phyloP scores from a whole-genome alignment of 2,797 vertebrate genomes.

The Lepilemur septentrionalis region DNA sequence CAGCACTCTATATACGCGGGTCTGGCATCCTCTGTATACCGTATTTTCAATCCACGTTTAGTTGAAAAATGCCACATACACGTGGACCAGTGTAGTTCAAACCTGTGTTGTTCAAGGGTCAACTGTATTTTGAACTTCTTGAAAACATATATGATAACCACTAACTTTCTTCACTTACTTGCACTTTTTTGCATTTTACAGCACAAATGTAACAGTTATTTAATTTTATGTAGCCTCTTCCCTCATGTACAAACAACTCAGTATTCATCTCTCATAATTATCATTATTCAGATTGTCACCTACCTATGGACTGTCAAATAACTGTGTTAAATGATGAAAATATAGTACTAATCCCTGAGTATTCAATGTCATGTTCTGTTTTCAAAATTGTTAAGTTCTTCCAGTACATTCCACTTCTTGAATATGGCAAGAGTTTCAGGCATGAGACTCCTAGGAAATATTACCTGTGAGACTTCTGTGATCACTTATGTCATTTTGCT shows the following conservation, averaged over 20 bases:
- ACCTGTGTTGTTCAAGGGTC: background rate
- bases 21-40: background rate
- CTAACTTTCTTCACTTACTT: constrained; percentile 37
- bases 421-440: constrained; percentile 15
- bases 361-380: constrained; percentile 4
- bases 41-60: background rate
- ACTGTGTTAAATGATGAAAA: constrained; percentile 28
- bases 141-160: background rate
- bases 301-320: constrained; percentile 40
- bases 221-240: constrained; percentile 23
- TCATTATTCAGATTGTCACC: constrained; percentile 35
- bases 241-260: background rate
- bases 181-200: constrained; percentile 7
- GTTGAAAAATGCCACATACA: background rate
- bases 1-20: background rate
- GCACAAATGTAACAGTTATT: background rate
- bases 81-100: background rate
- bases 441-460: constrained; percentile 39
- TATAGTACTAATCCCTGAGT: constrained; percentile 56
- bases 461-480: constrained; percentile 33
- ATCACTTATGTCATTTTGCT: constrained; percentile 9
- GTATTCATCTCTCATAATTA: constrained; percentile 39
- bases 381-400: constrained; percentile 34
- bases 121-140: constrained; percentile 19
- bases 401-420: background rate